Base-by-base conservation (phyloP, 2,888 invertebrate species). In the Bombylius major region DNA sequence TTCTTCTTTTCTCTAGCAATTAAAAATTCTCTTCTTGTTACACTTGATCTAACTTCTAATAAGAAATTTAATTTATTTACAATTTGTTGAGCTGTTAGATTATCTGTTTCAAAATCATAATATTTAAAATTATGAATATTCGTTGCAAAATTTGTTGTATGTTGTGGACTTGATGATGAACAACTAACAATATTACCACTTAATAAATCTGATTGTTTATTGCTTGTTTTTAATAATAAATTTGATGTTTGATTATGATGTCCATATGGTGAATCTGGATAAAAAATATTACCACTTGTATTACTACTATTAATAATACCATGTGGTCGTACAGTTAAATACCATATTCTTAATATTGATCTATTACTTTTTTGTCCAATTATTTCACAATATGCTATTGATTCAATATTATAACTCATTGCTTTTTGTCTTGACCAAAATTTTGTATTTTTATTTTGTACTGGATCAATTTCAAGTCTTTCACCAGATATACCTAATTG, bases 381-480 rank as follows among this genome's bases (percentile, higher is more conserved):
- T 59, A 90, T 76, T 69, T 92, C 91, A 70, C 94, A 94, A 77
- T 86, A 87, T 0, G 89, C 94, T 57, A 95, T 83, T 32, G 82
- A 81, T 69, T 94, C 93, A 69, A 93, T 91, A 62, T 86, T 86
- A 72, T 90, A 88, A 59, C 87, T 85, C 53, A 89, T 84, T 47
- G 93, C 85, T 67, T 89, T 87, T 63, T 87, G 82, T 67, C 84
- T 79, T 49, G 77, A 73, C 80, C 81, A 82, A 68, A 85, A 83
- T 58, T 82, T 82, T 55, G 80, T 77, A 66, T 80, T 82, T 64
- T 80, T 79, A 45, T 82, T 79, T 42, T 84, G 82, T 33, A 88
- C 80, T 0, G 91, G 91, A 70, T 92, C 91, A 54, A 95, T 89
- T 76, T 95, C 95, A 58, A 95, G 84, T 70, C 90, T 88, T 65